phyloP scores from a whole-genome alignment of 2,113 vertebrate species.

The Fulica atra region DNA sequence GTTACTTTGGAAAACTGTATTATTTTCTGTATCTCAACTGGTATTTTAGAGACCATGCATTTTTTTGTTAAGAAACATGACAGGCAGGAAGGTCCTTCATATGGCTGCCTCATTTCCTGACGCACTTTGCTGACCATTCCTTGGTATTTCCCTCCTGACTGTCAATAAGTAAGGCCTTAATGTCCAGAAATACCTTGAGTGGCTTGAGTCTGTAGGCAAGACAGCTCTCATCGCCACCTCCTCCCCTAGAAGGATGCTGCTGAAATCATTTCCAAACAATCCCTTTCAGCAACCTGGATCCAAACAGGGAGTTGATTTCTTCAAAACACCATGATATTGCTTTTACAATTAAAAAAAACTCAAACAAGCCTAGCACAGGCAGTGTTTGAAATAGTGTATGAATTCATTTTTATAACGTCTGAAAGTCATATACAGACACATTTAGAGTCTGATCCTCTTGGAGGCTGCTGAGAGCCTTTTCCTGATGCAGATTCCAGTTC shows the following conservation, averaged over 20 bases:
- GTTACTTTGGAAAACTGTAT: neutral
- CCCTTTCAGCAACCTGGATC: neutral
- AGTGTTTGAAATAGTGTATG: neutral
- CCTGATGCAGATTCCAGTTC: neutral
- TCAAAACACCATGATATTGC: neutral
- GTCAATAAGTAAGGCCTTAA: neutral
- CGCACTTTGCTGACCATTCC: neutral
- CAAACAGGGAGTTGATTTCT: neutral
- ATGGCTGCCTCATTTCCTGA: neutral
- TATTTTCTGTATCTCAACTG: neutral
- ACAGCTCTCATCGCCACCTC: neutral
- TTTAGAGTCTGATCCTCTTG: neutral
- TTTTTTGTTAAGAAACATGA: neutral
- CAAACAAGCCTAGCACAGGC: neutral
- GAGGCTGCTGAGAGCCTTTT: neutral
- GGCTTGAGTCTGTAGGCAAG: neutral
- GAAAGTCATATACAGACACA: neutral
- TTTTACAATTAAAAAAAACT: neutral
- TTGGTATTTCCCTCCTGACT: neutral
- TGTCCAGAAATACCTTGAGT: neutral
- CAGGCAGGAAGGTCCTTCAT: neutral
- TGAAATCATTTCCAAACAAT: neutral
- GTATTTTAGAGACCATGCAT: neutral
- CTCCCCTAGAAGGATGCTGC: neutral
- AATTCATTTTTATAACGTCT: neutral